Conservation (phyloP, 2,113 vertebrate genomes). For the Mesoclemmys tuberculata region DNA sequence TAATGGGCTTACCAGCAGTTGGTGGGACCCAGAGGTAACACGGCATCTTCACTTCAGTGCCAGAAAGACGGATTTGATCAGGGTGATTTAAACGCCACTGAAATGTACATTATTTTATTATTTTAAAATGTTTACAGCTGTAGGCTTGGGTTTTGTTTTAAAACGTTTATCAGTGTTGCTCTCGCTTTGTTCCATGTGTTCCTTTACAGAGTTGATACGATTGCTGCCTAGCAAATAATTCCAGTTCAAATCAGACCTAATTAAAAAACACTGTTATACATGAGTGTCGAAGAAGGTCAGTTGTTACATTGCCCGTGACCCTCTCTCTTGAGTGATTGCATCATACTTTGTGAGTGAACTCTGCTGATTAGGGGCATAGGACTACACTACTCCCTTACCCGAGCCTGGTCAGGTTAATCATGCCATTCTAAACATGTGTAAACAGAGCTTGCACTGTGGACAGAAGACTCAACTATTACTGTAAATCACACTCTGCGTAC, state of each 20-base stretch:
- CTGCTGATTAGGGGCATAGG: neutral
- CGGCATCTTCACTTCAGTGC: neutral
- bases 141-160: neutral
- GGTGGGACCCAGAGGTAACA: neutral
- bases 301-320: slow-evolving; percentile 2
- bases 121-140: neutral
- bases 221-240: neutral
- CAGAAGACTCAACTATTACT: neutral
- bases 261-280: neutral
- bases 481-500: neutral
- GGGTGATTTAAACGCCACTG: neutral
- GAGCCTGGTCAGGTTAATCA: neutral
- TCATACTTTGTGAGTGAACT: neutral
- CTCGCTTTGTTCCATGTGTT: rapidly evolving
- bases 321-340: neutral
- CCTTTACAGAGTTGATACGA: neutral
- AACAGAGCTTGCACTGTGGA: neutral
- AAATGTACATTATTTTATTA: neutral
- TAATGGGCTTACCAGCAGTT: neutral
- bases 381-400: neutral
- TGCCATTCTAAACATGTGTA: neutral
- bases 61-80: neutral
- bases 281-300: neutral
- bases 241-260: neutral
- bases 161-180: neutral